Conservation (phyloP, 2,888 invertebrate species). For the Macrophya alboannulata region DNA sequence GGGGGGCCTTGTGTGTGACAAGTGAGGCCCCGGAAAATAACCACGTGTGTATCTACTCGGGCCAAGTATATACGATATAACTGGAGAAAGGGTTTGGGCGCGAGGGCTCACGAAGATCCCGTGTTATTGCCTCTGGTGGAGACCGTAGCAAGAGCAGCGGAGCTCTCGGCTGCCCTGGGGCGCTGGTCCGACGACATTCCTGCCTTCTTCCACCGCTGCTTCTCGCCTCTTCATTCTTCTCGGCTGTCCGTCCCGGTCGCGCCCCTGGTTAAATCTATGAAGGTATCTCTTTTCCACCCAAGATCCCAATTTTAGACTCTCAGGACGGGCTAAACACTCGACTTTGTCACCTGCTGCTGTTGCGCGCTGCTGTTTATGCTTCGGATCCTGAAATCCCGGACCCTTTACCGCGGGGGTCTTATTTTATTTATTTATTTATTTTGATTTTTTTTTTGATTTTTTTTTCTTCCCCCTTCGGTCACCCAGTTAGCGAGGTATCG, state of each 20-base stretch:
- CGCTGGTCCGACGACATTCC: constrained; percentile 80
- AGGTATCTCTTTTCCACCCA: constrained; percentile 56
- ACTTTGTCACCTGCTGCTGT: constrained; percentile 73
- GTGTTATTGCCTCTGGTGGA: constrained; percentile 63
- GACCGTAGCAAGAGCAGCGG: constrained; percentile 65
- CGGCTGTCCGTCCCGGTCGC: constrained; percentile 68
- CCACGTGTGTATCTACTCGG: constrained; percentile 41
- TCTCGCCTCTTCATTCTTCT: constrained; percentile 72
- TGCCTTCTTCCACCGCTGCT: constrained; percentile 71
- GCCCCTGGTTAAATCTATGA: constrained; percentile 52
- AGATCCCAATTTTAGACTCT: constrained; percentile 70
- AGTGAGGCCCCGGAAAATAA: constrained; percentile 71
- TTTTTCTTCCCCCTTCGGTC: neutral
- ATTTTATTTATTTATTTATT: no score
- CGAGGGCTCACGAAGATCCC: constrained; percentile 56
- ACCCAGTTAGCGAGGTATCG: neutral
- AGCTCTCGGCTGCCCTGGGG: constrained; percentile 75
- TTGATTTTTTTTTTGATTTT: neutral
- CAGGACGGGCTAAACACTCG: constrained; percentile 70
- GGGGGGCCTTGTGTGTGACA: constrained; percentile 70
- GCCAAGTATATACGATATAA: neutral
- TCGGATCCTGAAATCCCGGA: neutral
- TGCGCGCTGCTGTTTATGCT: constrained; percentile 28
- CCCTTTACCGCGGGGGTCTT: neutral
- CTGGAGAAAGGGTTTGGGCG: constrained; percentile 61